Conservation (phyloP, 2,797 vertebrate genomes). For the Hippopotamyrus pictus region DNA sequence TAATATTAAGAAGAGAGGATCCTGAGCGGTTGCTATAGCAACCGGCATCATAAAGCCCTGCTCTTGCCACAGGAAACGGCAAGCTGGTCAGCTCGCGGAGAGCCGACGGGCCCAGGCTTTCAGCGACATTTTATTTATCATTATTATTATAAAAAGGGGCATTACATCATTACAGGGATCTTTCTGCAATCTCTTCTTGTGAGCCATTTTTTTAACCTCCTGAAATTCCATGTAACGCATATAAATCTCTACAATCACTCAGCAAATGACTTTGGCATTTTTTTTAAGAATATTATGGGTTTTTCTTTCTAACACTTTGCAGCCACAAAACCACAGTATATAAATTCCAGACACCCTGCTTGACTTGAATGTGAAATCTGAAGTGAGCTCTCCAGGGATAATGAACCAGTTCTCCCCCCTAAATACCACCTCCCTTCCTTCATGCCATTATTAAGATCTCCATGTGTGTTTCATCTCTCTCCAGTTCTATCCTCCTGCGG, state of each 20-base stretch:
- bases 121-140: not conserved
- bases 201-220: not conserved
- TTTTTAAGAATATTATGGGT: not conserved
- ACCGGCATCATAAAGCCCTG: slow-evolving; percentile 9
- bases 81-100: not conserved
- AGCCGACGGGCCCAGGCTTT: not conserved
- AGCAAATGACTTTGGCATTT: not conserved
- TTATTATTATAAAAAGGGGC: not conserved
- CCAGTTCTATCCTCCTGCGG: slow-evolving; percentile 39
- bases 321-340: not conserved
- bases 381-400: not conserved
- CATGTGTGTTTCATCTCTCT: not conserved
- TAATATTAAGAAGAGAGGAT: not conserved
- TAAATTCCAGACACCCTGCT: not conserved
- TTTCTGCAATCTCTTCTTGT: not conserved
- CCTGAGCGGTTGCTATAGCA: slow-evolving; percentile 26
- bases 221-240: slow-evolving; percentile 4
- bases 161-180: not conserved
- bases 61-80: not conserved
- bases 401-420: not conserved
- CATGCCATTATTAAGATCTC: not conserved
- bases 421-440: not conserved
- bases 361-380: not conserved
- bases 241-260: not conserved
- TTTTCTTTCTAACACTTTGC: not conserved